A percentile compares a stretch with the other conserved stretches of the same genome.
phyloP scores from a whole-genome alignment of 2,113 vertebrate species.

The Crypturellus undulatus region DNA sequence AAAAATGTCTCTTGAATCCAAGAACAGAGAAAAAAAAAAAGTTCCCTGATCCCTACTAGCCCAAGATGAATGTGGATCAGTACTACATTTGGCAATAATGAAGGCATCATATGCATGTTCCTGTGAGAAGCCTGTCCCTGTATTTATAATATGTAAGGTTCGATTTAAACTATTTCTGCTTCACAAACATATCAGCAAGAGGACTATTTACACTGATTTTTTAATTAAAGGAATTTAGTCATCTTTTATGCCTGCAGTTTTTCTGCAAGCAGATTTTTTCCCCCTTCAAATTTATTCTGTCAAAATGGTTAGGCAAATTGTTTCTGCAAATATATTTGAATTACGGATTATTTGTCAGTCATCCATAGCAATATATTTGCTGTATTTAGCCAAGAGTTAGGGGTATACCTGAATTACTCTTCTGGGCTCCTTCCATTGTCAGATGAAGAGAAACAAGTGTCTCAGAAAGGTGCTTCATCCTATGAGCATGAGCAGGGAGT shows the following conservation, averaged over 20 bases:
- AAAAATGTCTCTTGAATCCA: not conserved
- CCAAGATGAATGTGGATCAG: not conserved
- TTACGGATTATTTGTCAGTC: slow-evolving; percentile 42
- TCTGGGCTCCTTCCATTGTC: not conserved
- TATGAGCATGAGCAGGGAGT: not conserved
- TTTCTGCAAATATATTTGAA: slow-evolving; percentile 42
- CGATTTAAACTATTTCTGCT: slow-evolving; percentile 33
- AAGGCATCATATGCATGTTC: slow-evolving; percentile 24
- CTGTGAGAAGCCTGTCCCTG: not conserved
- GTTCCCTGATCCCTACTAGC: not conserved
- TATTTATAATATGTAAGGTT: slow-evolving; percentile 10
- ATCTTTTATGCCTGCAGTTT: slow-evolving; percentile 47
- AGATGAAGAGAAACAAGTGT: not conserved
- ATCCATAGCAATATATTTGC: not conserved
- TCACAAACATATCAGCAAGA: slow-evolving; percentile 15
- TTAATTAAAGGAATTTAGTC: slow-evolving; percentile 59
- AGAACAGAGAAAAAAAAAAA: not conserved
- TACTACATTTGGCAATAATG: not conserved
- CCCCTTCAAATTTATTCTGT: slow-evolving; percentile 41
- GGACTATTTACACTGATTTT: slow-evolving; percentile 57
- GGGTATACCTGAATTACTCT: not conserved
- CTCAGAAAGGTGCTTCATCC: not conserved
- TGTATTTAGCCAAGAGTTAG: not conserved
- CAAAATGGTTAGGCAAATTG: slow-evolving; percentile 58
- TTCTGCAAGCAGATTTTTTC: not conserved